Base-by-base conservation (phyloP, 1,140 invertebrate genomes). In the Zelostemma sp. region DNA sequence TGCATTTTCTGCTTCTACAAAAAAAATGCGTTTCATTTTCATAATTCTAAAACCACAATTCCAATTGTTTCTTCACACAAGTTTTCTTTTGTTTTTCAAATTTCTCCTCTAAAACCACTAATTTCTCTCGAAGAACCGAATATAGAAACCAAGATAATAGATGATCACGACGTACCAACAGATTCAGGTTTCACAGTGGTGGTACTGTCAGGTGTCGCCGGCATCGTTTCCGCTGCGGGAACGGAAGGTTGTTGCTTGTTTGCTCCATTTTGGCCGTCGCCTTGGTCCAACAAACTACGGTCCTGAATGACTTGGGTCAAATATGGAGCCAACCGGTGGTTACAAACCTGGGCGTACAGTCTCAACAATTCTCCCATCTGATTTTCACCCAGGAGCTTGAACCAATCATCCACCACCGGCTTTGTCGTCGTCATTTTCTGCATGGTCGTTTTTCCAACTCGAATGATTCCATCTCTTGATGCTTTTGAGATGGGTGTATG, bases 391-490 rank as follows among this genome's bases (percentile, higher is more conserved):
- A 95, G 81, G 21, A 91, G 86, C 51, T 91, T 93, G 77, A 97
- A 95, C 96, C 96, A 98, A 25, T 98, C 96, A 73, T 98, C 96
- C 0, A 94, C 84, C 1, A 90, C 88, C 79, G 93, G 91, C 50
- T 91, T 89, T n/a, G 86, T 86, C 5, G 86, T 86, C 5, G 66
- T 82, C 11, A 9, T 9, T 82, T 84, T 88, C 72, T 83, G 77
- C 12, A 88, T 86, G 1, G 88, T 87, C 0, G 87, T 88, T 78
- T 92, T 91, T 3, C 94, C 92, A 8, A 98, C 93, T 48, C 94
- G 88, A 21, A 98, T 87, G 56, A 99, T 93, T 15, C 97, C 97
- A 79, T 98, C 95, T 12, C 92, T 88, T 15, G 93, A 86, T 17
- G 92, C 87, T 77, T 96, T 93, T 0, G 91, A 90, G 11, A 97